Conservation (phyloP, 2,113 vertebrate genomes). For the Chrysochloris asiatica region DNA sequence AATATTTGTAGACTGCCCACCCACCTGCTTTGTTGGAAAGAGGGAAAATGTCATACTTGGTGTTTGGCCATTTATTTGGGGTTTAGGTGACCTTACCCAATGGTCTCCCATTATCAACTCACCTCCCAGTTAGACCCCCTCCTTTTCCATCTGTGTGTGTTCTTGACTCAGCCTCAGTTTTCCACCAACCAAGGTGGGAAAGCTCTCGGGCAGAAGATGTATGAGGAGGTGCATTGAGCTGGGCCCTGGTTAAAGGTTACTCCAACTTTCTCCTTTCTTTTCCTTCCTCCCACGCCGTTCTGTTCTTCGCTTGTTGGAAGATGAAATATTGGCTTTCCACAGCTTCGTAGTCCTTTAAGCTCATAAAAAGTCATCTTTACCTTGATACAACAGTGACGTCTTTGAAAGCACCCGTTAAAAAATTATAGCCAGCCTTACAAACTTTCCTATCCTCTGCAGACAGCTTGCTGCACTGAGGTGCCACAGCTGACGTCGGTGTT, state of each 20-base stretch:
- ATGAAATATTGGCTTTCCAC: conserved; percentile 1
- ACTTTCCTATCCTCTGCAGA: conserved; percentile 37
- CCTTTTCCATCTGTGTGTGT: neutral
- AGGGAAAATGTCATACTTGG: rapidly evolving
- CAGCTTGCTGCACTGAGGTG: neutral
- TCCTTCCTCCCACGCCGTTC: neutral
- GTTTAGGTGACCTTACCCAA: neutral
- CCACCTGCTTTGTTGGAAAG: too few species aligned
- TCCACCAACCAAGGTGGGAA: neutral
- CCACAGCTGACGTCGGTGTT: rapidly evolving
- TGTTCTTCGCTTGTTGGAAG: neutral
- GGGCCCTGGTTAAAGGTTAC: rapidly evolving
- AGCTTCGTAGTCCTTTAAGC: conserved; percentile 36
- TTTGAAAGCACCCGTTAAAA: conserved; percentile 57
- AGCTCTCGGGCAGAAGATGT: rapidly evolving
- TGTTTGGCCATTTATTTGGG: neutral
- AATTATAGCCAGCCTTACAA: neutral
- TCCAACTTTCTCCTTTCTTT: rapidly evolving
- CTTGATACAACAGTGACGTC: conserved; percentile 44
- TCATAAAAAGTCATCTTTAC: conserved; percentile 53
- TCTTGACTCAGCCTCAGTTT: neutral
- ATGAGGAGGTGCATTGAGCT: rapidly evolving
- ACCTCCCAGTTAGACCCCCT: neutral
- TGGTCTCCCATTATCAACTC: neutral
- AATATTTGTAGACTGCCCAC: too few species aligned